Conservation (phyloP, 1,140 invertebrate genomes). For the Stegodyphus mimosarum region DNA sequence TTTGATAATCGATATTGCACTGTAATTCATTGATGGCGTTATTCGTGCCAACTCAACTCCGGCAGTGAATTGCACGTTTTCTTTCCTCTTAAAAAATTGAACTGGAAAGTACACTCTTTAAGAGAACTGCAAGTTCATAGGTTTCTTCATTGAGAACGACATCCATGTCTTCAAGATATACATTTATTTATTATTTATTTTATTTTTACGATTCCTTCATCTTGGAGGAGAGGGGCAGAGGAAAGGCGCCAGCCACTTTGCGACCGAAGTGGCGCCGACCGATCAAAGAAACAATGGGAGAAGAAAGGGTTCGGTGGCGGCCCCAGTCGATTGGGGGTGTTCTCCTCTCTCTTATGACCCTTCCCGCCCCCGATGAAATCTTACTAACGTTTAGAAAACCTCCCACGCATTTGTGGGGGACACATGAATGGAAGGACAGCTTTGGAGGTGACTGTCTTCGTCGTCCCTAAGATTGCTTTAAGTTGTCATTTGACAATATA, state of each 20-base stretch:
- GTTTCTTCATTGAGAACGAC: too few species aligned
- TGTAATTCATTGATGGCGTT: too few species aligned
- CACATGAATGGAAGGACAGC: conserved; percentile 17
- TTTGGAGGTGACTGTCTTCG: background rate
- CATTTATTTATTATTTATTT: conserved; percentile 8
- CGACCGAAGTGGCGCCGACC: conserved; percentile 1
- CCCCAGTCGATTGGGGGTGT: background rate
- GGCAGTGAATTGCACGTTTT: too few species aligned
- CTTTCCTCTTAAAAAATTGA: too few species aligned
- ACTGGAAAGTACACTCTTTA: too few species aligned
- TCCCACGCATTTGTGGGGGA: conserved; percentile 2
- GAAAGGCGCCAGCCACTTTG: conserved; percentile 6
- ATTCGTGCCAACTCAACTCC: too few species aligned
- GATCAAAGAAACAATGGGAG: conserved; percentile 34
- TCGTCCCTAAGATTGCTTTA: background rate
- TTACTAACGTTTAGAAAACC: conserved; percentile 25
- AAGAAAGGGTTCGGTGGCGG: background rate
- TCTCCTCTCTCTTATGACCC: background rate
- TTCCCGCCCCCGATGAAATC: conserved; percentile 1
- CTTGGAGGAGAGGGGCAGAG: background rate
- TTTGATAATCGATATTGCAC: too few species aligned
- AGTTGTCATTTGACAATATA: background rate
- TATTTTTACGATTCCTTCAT: conserved; percentile 12
- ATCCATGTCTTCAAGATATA: too few species aligned
- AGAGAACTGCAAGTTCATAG: too few species aligned